Evolutionary conservation across 2,113 vertebrate genomes (phyloP).

Genomic region (Alaudala cheleensis): DNA sequence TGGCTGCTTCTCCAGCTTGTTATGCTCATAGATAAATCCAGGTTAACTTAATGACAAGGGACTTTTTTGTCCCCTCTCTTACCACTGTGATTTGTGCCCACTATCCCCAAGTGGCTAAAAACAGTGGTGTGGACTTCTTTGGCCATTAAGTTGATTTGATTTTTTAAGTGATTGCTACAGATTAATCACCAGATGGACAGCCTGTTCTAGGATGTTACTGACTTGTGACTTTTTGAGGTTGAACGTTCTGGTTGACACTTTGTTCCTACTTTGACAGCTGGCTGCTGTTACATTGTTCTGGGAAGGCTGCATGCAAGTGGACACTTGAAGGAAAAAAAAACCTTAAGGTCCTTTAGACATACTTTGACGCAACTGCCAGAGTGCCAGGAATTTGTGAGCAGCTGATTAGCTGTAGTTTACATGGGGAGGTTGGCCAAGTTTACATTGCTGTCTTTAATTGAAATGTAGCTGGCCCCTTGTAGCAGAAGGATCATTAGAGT

Average conservation of each 20-base stretch:
- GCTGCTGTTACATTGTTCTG: conserved; percentile 12
- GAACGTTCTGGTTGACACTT: background rate
- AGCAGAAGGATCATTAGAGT: conserved; percentile 16
- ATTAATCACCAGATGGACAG: background rate
- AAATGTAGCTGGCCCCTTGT: conserved; percentile 25
- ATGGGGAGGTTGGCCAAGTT: conserved; percentile 54
- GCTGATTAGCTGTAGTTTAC: conserved; percentile 63
- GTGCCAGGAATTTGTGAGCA: conserved; percentile 59
- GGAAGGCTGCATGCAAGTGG: conserved; percentile 8
- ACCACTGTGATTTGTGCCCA: background rate
- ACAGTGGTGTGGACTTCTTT: background rate
- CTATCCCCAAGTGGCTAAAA: background rate
- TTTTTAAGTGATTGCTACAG: background rate
- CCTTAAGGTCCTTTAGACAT: background rate
- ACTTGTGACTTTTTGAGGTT: background rate
- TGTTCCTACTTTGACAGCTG: conserved; percentile 14
- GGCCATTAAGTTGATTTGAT: background rate
- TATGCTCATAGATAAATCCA: background rate
- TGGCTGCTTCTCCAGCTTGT: background rate
- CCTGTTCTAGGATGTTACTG: conserved; percentile 3
- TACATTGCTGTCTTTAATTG: conserved; percentile 67
- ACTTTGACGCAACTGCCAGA: conserved; percentile 48
- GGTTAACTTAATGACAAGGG: background rate
- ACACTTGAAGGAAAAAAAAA: conserved; percentile 10
- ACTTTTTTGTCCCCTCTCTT: background rate